These are phyloP conservation scores for Plagiodera versicolora DNA, from an alignment of 2,888 invertebrate genomes.

Conservation along the genomic window DNA sequence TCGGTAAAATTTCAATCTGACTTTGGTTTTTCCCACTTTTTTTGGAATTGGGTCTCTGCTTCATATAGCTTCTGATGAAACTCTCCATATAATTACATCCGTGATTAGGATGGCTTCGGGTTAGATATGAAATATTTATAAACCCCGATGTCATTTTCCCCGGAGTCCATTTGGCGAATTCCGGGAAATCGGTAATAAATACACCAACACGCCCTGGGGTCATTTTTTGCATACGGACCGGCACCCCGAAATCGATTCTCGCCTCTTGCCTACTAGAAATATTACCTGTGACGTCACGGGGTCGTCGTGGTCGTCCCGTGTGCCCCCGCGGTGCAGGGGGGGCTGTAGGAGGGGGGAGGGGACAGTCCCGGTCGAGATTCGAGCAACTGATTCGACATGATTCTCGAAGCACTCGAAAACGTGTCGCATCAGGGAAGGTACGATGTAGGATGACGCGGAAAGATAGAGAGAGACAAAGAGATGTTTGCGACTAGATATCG, in stretches of 20 bases:
- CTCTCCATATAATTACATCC: too few relatives aligned
- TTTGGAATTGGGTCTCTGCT: too few relatives aligned
- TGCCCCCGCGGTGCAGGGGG: too few relatives aligned
- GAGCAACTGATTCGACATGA: conserved; percentile 23
- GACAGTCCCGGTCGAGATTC: conserved; percentile 13
- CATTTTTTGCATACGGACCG: neutral
- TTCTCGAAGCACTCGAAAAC: conserved; percentile 22
- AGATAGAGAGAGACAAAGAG: neutral
- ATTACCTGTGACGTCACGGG: neutral
- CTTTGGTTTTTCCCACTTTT: too few relatives aligned
- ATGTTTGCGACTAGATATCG: neutral
- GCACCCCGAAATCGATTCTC: neutral
- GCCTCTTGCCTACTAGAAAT: neutral
- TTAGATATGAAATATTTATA: too few relatives aligned
- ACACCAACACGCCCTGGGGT: neutral
- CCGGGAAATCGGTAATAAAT: too few relatives aligned
- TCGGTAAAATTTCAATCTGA: too few relatives aligned
- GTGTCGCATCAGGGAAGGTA: conserved; percentile 17
- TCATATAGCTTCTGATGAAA: too few relatives aligned
- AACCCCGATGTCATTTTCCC: too few relatives aligned
- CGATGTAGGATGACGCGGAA: too few relatives aligned
- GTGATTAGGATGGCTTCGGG: too few relatives aligned
- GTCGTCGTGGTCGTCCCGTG: neutral
- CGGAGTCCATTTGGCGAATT: too few relatives aligned
- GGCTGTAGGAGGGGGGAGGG: neutral